Evolutionary conservation across 1,140 invertebrate genomes (phyloP).

Genomic region (Lasioglossum albipes): DNA sequence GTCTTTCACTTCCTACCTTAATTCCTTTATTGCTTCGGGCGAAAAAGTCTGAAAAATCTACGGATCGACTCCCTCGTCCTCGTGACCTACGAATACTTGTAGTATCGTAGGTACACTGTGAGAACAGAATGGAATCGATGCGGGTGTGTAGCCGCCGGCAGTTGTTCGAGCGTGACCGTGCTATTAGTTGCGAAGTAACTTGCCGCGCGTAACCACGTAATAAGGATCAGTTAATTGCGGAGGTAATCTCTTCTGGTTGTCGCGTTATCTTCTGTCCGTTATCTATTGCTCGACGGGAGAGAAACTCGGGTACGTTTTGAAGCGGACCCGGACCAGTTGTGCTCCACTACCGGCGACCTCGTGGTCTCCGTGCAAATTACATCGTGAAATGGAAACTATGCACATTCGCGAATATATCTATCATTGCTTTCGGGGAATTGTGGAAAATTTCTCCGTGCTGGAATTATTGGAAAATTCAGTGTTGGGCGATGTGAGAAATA

Average conservation of each 20-base stretch:
- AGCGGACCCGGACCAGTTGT: constrained; percentile 11
- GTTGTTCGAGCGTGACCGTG: constrained; percentile 18
- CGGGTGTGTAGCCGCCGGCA: constrained; percentile 4
- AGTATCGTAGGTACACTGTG: neutral
- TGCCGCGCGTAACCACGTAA: constrained; percentile 32
- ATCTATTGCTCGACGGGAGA: neutral
- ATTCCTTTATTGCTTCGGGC: too few relatives aligned
- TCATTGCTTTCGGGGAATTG: too few relatives aligned
- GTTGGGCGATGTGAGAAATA: too few relatives aligned
- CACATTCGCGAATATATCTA: too few relatives aligned
- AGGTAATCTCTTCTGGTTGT: constrained; percentile 31
- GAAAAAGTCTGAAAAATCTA: too few relatives aligned
- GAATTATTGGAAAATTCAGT: too few relatives aligned
- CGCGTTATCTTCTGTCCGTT: constrained; percentile 5
- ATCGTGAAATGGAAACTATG: constrained; percentile 26
- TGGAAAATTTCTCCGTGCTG: too few relatives aligned
- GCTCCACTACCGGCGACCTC: constrained; percentile 6
- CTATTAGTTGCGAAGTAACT: constrained; percentile 37
- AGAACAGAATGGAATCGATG: constrained; percentile 16
- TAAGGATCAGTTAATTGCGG: constrained; percentile 44
- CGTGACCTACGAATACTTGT: neutral
- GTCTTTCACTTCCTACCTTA: too few relatives aligned
- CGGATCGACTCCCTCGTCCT: neutral
- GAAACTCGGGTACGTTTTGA: constrained; percentile 10
- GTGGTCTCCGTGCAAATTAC: constrained; percentile 2